phyloP scores from a whole-genome alignment of 2,888 invertebrate species.

The Seira musarum region DNA sequence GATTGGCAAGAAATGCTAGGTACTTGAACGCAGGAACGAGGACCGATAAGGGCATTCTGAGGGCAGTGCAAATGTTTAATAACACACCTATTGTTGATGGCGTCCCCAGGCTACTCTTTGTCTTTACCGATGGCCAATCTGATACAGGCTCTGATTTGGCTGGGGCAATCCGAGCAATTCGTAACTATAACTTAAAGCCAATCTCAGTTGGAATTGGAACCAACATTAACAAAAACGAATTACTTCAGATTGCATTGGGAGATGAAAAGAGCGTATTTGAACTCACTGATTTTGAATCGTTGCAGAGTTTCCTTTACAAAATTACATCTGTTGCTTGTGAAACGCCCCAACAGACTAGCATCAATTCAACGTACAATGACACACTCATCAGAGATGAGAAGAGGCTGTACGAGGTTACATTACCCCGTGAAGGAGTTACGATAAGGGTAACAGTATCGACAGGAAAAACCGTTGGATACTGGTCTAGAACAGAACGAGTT shows the following conservation, averaged over 20 bases:
- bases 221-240: slow-evolving; percentile 26
- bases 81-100: background rate
- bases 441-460: slow-evolving; percentile 15
- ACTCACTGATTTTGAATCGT: slow-evolving; percentile 37
- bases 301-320: slow-evolving; percentile 47
- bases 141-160: background rate
- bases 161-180: slow-evolving; percentile 1
- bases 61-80: slow-evolving; percentile 21
- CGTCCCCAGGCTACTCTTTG: slow-evolving; percentile 36
- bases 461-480: slow-evolving; percentile 46
- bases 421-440: slow-evolving; percentile 50
- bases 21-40: slow-evolving; percentile 38
- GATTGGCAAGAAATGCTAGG: background rate
- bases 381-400: slow-evolving; percentile 39
- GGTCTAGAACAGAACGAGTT: slow-evolving; percentile 31
- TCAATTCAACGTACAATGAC: slow-evolving; percentile 43
- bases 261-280: slow-evolving; percentile 31
- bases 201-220: slow-evolving; percentile 58
- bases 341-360: slow-evolving; percentile 44
- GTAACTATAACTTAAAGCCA: slow-evolving; percentile 24
- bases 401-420: slow-evolving; percentile 39
- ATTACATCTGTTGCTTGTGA: slow-evolving; percentile 57
- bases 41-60: slow-evolving; percentile 37
- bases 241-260: slow-evolving; percentile 40
- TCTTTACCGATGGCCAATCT: slow-evolving; percentile 47